Evolutionary conservation across 2,113 vertebrate genomes (phyloP).

Genomic region (Oncorhynchus kisutch): DNA sequence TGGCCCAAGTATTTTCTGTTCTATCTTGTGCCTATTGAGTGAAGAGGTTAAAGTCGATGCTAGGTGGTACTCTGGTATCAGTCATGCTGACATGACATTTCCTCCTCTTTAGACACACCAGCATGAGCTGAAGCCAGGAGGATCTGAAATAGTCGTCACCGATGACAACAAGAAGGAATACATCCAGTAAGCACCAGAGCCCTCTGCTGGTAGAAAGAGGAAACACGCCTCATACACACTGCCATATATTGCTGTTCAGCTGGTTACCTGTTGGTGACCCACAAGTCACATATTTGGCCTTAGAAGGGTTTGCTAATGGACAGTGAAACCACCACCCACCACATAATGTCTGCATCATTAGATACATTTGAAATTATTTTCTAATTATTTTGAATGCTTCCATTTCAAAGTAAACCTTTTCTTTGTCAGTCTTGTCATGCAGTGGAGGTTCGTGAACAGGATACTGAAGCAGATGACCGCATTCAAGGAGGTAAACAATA

Average conservation of each 20-base stretch:
- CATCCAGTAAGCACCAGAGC: constrained; percentile 84
- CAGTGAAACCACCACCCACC: too few relatives aligned
- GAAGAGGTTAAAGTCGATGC: not conserved
- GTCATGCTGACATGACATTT: not conserved
- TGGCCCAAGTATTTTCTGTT: not conserved
- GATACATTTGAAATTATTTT: not conserved
- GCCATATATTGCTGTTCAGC: not conserved
- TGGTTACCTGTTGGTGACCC: not conserved
- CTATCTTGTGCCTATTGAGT: not conserved
- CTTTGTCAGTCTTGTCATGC: constrained; percentile 88
- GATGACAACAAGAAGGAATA: constrained; percentile 97
- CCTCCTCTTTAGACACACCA: constrained; percentile 85
- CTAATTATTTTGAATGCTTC: not conserved
- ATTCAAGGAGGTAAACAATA: constrained; percentile 88
- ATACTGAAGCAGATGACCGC: constrained; percentile 96
- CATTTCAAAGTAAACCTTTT: not conserved
- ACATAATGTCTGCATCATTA: not conserved
- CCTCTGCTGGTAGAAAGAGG: constrained; percentile 9
- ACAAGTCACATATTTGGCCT: not conserved
- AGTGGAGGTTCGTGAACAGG: constrained; percentile 97
- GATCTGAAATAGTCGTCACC: constrained; percentile 87
- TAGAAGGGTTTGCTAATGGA: too few relatives aligned
- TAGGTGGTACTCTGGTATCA: not conserved
- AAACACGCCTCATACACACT: too few relatives aligned
- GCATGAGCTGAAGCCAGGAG: constrained; percentile 87